Percentiles rank a stretch among this genome's conserved stretches.
Evolutionary conservation across 2,113 vertebrate species (phyloP).

Genomic region (Lepidothrix coronata): DNA sequence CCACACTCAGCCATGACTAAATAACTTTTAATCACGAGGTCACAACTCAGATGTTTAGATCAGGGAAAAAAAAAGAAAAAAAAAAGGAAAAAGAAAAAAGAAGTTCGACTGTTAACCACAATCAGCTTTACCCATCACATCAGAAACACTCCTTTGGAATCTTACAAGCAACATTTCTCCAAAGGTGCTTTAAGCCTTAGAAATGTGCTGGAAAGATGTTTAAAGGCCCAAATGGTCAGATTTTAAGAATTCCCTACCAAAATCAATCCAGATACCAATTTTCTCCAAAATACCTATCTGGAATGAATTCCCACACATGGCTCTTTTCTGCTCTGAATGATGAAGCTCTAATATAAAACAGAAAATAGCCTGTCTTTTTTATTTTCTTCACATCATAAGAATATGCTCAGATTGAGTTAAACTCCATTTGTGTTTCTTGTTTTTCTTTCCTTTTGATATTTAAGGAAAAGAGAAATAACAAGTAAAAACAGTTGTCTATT

Average conservation of each 20-base stretch:
- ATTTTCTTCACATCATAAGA: neutral
- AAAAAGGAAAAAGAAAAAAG: no score
- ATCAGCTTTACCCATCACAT: neutral
- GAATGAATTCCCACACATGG: neutral
- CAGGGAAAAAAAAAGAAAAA: rapidly evolving
- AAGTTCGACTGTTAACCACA: neutral
- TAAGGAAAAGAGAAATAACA: neutral
- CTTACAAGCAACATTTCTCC: neutral
- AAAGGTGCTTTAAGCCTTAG: neutral
- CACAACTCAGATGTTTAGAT: neutral
- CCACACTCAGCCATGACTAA: neutral
- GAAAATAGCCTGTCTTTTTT: neutral
- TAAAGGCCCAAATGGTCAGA: neutral
- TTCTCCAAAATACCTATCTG: neutral
- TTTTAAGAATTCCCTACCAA: neutral
- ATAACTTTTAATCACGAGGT: neutral
- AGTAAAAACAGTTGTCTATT: neutral
- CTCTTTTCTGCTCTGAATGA: neutral
- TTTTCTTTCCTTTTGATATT: neutral
- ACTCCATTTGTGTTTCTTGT: neutral
- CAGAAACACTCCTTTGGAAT: neutral
- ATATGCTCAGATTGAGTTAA: neutral
- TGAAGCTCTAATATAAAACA: neutral
- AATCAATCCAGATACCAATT: neutral
- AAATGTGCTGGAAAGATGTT: neutral